phyloP scores from a whole-genome alignment of 1,140 invertebrate species.

The Dolichoris vasculosae region DNA sequence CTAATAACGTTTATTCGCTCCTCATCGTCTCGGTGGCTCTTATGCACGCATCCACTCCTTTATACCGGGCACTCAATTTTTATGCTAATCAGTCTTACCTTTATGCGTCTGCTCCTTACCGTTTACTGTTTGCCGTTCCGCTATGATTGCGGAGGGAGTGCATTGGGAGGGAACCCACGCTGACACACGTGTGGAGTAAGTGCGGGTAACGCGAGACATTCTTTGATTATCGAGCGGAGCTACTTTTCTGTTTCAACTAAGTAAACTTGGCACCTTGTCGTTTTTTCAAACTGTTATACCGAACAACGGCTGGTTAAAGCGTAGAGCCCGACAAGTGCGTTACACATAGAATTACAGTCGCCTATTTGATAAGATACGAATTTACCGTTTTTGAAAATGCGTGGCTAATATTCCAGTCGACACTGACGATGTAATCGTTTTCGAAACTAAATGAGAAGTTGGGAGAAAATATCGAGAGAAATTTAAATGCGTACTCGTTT shows the following conservation, averaged over 20 bases:
- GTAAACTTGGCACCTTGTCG: neutral
- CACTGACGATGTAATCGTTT: neutral
- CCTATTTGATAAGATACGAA: neutral
- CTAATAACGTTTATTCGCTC: constrained; percentile 2
- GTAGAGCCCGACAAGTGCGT: neutral
- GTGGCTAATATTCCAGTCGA: neutral
- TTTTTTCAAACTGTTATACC: neutral
- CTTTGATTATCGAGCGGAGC: neutral
- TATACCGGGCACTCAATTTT: constrained; percentile 20
- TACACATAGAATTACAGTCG: neutral
- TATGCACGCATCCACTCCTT: neutral
- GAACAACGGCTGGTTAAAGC: neutral
- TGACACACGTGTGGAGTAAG: neutral
- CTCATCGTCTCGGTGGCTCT: neutral
- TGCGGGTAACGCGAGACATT: neutral
- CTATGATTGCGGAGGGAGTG: neutral
- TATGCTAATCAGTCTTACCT: constrained; percentile 17
- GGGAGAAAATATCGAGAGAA: neutral
- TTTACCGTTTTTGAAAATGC: constrained; percentile 8
- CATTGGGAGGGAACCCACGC: neutral
- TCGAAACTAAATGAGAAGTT: neutral
- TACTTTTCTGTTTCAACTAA: neutral
- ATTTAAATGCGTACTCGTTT: neutral
- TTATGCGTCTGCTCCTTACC: neutral
- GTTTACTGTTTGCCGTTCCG: neutral